Evolutionary conservation across 2,888 invertebrate genomes (phyloP).

Genomic region (Ophonus ardosiacus): DNA sequence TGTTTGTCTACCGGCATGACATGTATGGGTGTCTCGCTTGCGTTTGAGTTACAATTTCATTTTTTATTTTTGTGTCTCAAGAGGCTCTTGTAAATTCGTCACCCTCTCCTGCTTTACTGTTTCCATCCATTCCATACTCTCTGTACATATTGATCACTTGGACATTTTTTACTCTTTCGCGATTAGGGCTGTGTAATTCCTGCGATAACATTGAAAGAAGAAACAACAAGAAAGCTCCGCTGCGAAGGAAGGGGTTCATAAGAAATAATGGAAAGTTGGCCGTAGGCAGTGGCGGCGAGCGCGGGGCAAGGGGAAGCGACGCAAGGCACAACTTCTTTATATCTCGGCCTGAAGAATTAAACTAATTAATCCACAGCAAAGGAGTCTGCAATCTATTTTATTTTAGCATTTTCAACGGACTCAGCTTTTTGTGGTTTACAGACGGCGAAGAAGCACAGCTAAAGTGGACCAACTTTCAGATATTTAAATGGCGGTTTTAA

Average conservation of each 20-base stretch:
- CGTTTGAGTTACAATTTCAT: too few relatives aligned
- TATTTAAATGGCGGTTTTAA: too few relatives aligned
- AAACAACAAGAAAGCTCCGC: constrained; percentile 53
- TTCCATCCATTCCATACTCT: constrained; percentile 5
- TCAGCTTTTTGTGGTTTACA: not conserved
- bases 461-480: too few relatives aligned
- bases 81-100: too few relatives aligned
- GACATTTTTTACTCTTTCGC: constrained; percentile 60
- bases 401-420: constrained; percentile 71
- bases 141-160: constrained; percentile 53
- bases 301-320: not conserved
- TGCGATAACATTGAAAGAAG: constrained; percentile 64
- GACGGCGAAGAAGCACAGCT: too few relatives aligned
- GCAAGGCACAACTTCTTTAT: constrained; percentile 68
- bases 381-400: constrained; percentile 71
- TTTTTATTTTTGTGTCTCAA: too few relatives aligned
- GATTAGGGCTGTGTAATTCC: constrained; percentile 59
- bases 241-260: constrained; percentile 36
- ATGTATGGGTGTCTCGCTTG: too few relatives aligned
- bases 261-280: constrained; percentile 63
- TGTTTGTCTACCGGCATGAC: too few relatives aligned
- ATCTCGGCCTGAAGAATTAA: constrained; percentile 71
- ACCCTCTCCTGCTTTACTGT: too few relatives aligned
- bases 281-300: constrained; percentile 12
- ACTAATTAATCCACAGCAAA: constrained; percentile 72